Conservation (phyloP, 1,140 invertebrate species). For the Phortica variegata region DNA sequence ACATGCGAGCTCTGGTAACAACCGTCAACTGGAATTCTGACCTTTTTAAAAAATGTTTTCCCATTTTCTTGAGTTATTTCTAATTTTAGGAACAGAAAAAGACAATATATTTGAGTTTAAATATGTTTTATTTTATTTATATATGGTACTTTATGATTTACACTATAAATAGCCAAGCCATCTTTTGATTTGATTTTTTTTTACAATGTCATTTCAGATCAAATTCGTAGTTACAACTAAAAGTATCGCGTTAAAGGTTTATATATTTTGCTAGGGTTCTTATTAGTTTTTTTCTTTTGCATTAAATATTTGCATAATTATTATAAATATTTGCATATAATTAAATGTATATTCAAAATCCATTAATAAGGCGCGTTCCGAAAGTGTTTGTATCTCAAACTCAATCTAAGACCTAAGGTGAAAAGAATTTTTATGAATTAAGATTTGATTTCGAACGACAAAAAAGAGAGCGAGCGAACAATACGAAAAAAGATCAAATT, state of each 20-base stretch:
- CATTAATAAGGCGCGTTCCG: constrained; percentile 47
- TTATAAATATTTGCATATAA: constrained; percentile 9
- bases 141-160: background rate
- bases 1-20: too few species aligned
- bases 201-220: too few species aligned
- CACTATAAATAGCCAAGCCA: constrained; percentile 45
- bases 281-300: constrained; percentile 5
- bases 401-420: constrained; percentile 42
- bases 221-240: constrained; percentile 43
- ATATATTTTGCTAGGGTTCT: constrained; percentile 51
- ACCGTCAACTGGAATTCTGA: too few species aligned
- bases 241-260: constrained; percentile 47
- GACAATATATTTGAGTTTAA: background rate
- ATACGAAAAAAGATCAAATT: too few species aligned
- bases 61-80: too few species aligned
- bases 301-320: constrained; percentile 21
- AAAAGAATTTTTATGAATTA: constrained; percentile 35
- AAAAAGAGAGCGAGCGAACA: background rate
- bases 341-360: constrained; percentile 38
- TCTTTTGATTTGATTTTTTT: constrained; percentile 46
- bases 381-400: constrained; percentile 26
- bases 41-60: too few species aligned
- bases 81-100: background rate
- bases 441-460: background rate
- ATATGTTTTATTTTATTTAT: constrained; percentile 18